Percentiles rank a stretch among this genome's conserved stretches.
These are phyloP conservation scores for Phainopepla nitens DNA, from an alignment of 2,113 vertebrate species.

Conservation along the genomic window DNA sequence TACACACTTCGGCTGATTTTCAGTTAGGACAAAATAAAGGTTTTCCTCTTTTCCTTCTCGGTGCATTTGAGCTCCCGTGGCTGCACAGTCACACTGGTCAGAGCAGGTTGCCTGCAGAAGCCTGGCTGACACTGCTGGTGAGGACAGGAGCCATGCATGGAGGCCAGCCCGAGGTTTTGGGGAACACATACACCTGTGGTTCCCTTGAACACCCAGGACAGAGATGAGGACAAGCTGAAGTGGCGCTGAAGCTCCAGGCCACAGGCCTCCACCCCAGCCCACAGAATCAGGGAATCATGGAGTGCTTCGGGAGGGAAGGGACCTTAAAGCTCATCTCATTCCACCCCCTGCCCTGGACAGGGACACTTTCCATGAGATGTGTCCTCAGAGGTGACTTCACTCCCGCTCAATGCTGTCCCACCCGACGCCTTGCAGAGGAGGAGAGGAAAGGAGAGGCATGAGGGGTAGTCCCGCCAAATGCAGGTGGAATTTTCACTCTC, in stretches of 20 bases:
- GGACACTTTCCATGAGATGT: neutral
- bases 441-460: neutral
- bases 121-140: fast-evolving
- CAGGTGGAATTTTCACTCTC: fast-evolving
- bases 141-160: fast-evolving
- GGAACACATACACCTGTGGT: neutral
- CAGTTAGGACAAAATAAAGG: neutral
- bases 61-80: neutral
- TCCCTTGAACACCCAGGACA: neutral
- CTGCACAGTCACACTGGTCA: neutral
- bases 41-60: fast-evolving
- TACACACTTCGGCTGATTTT: neutral
- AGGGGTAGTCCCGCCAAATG: neutral
- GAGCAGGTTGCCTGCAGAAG: neutral
- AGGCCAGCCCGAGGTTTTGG: neutral
- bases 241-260: neutral
- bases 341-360: neutral
- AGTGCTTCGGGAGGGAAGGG: neutral
- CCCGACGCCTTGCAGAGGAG: neutral
- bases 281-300: neutral
- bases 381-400: neutral
- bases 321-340: neutral
- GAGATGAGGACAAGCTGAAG: fast-evolving
- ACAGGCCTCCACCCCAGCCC: neutral
- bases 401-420: neutral